Percentiles rank a stretch among this genome's conserved stretches.
These are phyloP conservation scores for Echinops telfairi DNA, from an alignment of 2,113 vertebrate species.

Conservation along the genomic window DNA sequence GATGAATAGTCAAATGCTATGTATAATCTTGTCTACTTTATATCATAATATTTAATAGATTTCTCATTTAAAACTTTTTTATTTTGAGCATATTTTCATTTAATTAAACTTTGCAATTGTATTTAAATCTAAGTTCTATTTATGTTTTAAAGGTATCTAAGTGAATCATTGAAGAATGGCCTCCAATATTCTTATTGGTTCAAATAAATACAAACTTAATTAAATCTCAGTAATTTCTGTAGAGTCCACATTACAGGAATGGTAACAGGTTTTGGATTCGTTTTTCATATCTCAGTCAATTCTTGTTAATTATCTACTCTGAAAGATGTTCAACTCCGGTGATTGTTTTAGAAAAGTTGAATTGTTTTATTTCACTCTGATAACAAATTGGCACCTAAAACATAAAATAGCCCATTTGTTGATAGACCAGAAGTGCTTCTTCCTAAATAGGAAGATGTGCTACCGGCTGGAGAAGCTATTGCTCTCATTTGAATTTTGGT, in stretches of 20 bases:
- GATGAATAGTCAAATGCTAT: not conserved
- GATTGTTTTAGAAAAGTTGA: slow-evolving; percentile 43
- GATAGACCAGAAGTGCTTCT: not conserved
- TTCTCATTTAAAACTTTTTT: slow-evolving; percentile 4
- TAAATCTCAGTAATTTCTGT: slow-evolving; percentile 54
- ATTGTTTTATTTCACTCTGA: slow-evolving; percentile 56
- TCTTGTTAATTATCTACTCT: slow-evolving; percentile 51
- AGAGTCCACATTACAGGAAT: not conserved
- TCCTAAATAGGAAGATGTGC: slow-evolving; percentile 56
- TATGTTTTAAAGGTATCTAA: not conserved
- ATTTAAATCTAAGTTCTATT: not conserved
- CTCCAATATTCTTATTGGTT: slow-evolving; percentile 27
- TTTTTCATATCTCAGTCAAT: slow-evolving; percentile 15
- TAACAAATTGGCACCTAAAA: slow-evolving; percentile 46
- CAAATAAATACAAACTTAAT: slow-evolving; percentile 52
- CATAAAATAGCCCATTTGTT: slow-evolving; percentile 49
- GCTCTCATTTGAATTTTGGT: slow-evolving; percentile 54
- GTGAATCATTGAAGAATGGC: slow-evolving; percentile 48
- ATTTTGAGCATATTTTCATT: not conserved
- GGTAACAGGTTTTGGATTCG: slow-evolving; percentile 57
- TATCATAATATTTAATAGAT: slow-evolving; percentile 22
- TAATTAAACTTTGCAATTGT: slow-evolving; percentile 26
- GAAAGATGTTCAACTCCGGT: slow-evolving; percentile 47
- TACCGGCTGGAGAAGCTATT: slow-evolving; percentile 48
- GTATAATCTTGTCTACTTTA: not conserved